Evolutionary conservation across 2,113 vertebrate genomes (phyloP).

Genomic region (Daphoenositta chrysoptera): DNA sequence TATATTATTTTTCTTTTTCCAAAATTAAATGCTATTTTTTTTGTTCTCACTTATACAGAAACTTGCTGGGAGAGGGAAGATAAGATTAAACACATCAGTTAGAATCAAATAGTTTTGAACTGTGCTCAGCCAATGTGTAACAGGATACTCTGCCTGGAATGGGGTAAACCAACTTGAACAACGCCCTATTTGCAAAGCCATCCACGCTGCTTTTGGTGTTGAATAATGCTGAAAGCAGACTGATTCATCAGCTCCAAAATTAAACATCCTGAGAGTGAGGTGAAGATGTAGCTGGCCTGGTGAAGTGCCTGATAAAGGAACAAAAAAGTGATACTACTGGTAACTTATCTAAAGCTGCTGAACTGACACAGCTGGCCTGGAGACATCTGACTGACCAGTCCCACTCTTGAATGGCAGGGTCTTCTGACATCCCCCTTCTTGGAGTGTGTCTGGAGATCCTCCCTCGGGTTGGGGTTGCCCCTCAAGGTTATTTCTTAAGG

Average conservation of each 20-base stretch:
- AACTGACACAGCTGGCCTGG: not conserved
- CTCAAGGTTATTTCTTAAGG: not conserved
- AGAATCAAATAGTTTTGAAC: not conserved
- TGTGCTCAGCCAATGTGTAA: not conserved
- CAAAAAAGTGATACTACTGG: not conserved
- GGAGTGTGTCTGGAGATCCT: not conserved
- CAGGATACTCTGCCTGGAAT: not conserved
- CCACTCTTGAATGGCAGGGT: not conserved
- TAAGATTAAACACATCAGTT: not conserved
- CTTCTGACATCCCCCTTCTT: not conserved
- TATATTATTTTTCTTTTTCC: not conserved
- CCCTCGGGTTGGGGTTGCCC: not conserved
- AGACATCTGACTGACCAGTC: not conserved
- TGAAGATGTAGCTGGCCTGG: not conserved
- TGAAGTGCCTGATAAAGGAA: not conserved
- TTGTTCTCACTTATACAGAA: not conserved
- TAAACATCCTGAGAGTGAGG: not conserved
- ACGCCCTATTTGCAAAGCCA: not conserved
- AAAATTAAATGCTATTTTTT: not conserved
- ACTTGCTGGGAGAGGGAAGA: too few species aligned
- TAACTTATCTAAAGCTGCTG: not conserved
- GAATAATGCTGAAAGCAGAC: not conserved
- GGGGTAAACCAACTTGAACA: not conserved
- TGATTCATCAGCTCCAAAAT: not conserved
- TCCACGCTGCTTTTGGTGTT: not conserved